These are phyloP conservation scores for Leptopilina myrica DNA, from an alignment of 2,888 invertebrate genomes.

Conservation along the genomic window DNA sequence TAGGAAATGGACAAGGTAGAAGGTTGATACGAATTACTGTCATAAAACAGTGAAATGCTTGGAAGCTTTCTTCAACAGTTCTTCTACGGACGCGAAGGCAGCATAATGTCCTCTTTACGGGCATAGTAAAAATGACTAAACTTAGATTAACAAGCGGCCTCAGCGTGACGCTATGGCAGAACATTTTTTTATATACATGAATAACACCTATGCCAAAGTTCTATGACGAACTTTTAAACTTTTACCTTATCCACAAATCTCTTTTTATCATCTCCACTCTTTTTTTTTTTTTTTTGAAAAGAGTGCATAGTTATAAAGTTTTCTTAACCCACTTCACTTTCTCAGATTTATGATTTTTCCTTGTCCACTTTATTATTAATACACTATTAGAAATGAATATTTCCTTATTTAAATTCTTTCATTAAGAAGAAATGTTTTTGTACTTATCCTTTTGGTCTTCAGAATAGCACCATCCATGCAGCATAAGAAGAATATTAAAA, in stretches of 20 bases:
- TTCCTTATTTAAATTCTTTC: too few species aligned
- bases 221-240: slow-evolving; percentile 22
- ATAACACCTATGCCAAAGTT: slow-evolving; percentile 24
- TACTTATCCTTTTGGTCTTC: too few species aligned
- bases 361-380: too few species aligned
- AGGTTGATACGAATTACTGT: slow-evolving; percentile 18
- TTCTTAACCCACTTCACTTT: not conserved
- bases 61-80: slow-evolving; percentile 31
- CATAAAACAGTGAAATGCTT: slow-evolving; percentile 31
- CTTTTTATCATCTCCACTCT: not conserved
- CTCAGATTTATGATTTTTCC: too few species aligned
- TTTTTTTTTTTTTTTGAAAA: not conserved
- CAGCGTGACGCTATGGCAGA: slow-evolving; percentile 14
- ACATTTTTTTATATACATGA: slow-evolving; percentile 12
- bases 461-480: too few species aligned
- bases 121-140: slow-evolving; percentile 53
- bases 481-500: too few species aligned
- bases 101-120: slow-evolving; percentile 46
- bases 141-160: slow-evolving; percentile 51
- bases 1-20: slow-evolving; percentile 1
- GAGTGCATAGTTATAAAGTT: not conserved
- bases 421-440: too few species aligned
- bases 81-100: slow-evolving; percentile 1
- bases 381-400: too few species aligned
- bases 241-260: not conserved